Evolutionary conservation across 2,113 vertebrate species (phyloP).

Genomic region (Trogon melanurus): DNA sequence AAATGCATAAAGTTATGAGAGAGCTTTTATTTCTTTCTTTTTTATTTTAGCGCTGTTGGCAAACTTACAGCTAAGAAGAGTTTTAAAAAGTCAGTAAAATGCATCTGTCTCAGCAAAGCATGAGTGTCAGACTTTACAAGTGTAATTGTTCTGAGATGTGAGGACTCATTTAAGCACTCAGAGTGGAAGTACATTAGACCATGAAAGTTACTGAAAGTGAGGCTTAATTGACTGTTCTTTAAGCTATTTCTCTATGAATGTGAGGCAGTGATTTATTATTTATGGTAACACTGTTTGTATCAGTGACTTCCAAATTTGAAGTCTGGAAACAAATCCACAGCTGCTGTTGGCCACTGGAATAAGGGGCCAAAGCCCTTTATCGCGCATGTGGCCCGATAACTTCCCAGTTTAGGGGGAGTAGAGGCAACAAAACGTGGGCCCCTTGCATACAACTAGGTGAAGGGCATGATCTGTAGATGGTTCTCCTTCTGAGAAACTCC

Average conservation of each 20-base stretch:
- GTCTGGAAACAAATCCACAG: background rate
- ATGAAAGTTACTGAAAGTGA: background rate
- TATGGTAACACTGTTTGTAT: background rate
- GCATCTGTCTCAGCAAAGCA: background rate
- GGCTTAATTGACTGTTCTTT: background rate
- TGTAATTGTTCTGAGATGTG: background rate
- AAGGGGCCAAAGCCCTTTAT: background rate
- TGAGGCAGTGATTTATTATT: background rate
- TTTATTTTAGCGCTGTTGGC: background rate
- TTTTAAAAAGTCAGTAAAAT: background rate
- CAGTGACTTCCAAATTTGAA: background rate
- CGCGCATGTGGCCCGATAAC: background rate
- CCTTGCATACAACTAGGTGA: background rate
- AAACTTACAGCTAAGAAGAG: background rate
- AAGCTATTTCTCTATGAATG: background rate
- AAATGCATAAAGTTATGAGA: background rate
- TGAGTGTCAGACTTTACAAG: background rate
- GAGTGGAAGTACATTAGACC: background rate
- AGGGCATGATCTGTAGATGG: background rate
- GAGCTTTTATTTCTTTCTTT: background rate
- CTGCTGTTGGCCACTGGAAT: background rate
- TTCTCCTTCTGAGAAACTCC: background rate
- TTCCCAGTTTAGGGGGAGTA: background rate
- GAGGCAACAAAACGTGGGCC: background rate
- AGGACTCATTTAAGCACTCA: background rate